Base-by-base conservation (phyloP, 1,140 invertebrate species). In the Arion vulgaris region DNA sequence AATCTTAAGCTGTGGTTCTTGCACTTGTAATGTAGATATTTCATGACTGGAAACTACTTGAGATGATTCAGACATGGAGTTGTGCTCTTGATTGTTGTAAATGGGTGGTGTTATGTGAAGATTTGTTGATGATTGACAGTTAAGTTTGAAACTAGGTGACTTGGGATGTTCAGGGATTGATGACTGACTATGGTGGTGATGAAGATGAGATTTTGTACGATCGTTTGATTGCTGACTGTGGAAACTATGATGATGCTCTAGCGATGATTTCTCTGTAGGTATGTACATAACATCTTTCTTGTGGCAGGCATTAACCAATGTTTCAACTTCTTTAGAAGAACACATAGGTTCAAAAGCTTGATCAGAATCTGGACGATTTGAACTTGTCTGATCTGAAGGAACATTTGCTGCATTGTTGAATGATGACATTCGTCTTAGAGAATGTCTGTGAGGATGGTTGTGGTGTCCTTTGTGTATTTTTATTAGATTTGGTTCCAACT, bases 401-500 rank as follows among this genome's bases (percentile, higher is more conserved):
- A 4, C 26, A 11, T 26, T 28, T 45, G 73, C 7, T 0, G 41
- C 13, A 13, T 11, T 39, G 45, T n/a, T 23, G 2, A 23, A 34
- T 41, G 36, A 19, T 51, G 41, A 1, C 1, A 28, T 17, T 51
- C n/a, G 73, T 49, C 38, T 49, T 1, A 32, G 41, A 9, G 71
- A 72, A 15, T 26, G 41, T n/a, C 13, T 45, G 34, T 45, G 39
- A 36, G 34, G 32, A 28, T 74, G 34, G 36, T 13, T 11, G 38
- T 57, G 75, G 15, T 78, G 76, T 39, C n/a, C 72, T 45, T 74
- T 39, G 72, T n/a, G 38, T 2, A 23, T 28, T 75, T 78, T 78
- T 28, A 5, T 62, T 32, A 23, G 45, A 26, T 15, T 39, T 34
- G 57, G 34, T 36, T 78, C 76, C 34, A 57, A 66, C 39, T 66